These are phyloP conservation scores for Oncorhynchus kisutch DNA, from an alignment of 2,113 vertebrate species.

Conservation along the genomic window DNA sequence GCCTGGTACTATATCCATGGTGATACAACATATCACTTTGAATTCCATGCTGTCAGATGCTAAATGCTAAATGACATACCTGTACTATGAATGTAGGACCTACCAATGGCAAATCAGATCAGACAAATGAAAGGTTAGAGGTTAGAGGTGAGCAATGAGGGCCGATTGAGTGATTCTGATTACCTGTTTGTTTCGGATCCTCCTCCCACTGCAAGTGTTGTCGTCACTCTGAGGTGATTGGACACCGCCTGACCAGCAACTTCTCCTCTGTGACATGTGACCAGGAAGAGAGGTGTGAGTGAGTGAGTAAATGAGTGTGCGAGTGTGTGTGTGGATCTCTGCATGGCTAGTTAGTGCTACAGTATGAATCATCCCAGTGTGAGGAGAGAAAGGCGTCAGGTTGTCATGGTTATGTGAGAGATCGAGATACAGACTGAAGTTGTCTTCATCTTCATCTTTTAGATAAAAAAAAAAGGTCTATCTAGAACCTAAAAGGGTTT, in stretches of 20 bases:
- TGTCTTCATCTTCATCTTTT: no score
- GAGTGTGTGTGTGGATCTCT: not conserved
- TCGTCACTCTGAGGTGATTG: constrained; percentile 76
- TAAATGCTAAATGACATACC: not conserved
- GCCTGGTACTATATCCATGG: constrained; percentile 25
- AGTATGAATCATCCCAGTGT: constrained; percentile 10
- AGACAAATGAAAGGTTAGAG: not conserved
- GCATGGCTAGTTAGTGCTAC: not conserved
- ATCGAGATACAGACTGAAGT: not conserved
- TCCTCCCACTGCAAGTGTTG: constrained; percentile 71
- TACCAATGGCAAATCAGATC: not conserved
- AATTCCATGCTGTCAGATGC: not conserved
- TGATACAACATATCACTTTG: not conserved
- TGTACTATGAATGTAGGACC: not conserved
- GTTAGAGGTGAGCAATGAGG: not conserved
- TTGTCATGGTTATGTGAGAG: constrained; percentile 12
- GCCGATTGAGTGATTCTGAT: not conserved
- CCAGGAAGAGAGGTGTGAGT: constrained; percentile 16
- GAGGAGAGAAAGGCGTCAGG: not conserved
- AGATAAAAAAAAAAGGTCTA: no score
- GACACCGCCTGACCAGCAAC: constrained; percentile 73
- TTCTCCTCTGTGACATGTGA: constrained; percentile 73
- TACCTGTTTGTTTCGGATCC: constrained; percentile 76
- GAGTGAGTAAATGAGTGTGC: not conserved
- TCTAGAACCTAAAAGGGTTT: no score